Conservation (phyloP, 2,113 vertebrate genomes). For the Kryptolebias marmoratus region DNA sequence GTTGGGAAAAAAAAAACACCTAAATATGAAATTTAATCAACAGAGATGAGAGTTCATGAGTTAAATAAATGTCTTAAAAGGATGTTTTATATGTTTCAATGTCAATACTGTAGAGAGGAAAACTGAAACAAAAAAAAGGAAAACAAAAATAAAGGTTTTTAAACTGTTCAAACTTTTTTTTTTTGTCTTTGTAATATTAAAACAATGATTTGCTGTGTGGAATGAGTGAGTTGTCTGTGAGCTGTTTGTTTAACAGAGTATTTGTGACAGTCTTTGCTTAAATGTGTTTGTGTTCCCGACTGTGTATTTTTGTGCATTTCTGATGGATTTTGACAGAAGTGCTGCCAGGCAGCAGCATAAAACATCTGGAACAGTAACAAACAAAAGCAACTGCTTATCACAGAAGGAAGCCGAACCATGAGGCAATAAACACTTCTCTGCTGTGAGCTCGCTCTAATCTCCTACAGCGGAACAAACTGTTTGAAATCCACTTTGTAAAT, state of each 20-base stretch:
- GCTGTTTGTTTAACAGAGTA: neutral
- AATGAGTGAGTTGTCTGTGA: too few relatives aligned
- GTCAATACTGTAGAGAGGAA: too few relatives aligned
- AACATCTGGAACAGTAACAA: constrained; percentile 66
- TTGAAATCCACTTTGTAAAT: constrained; percentile 35
- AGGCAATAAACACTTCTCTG: constrained; percentile 39
- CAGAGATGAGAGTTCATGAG: too few relatives aligned
- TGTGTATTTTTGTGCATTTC: constrained; percentile 37
- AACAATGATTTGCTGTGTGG: too few relatives aligned
- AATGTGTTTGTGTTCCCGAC: constrained; percentile 49
- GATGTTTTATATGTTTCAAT: too few relatives aligned
- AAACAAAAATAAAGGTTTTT: too few relatives aligned
- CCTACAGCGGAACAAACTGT: constrained; percentile 26
- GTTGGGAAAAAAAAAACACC: too few relatives aligned
- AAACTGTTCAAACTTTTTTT: too few relatives aligned
- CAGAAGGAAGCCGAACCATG: constrained; percentile 47
- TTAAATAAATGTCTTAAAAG: too few relatives aligned
- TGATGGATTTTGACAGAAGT: constrained; percentile 53
- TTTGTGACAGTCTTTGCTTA: constrained; percentile 25
- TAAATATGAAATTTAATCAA: too few relatives aligned
- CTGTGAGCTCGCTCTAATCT: constrained; percentile 48
- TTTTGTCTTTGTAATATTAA: too few relatives aligned
- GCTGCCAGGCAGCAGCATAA: constrained; percentile 63
- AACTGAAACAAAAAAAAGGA: too few relatives aligned
- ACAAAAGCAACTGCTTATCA: constrained; percentile 63